A percentile compares a stretch with the other conserved stretches of the same genome.
These are phyloP conservation scores for Fundulus diaphanus DNA, from an alignment of 2,797 vertebrate genomes.

Conservation along the genomic window DNA sequence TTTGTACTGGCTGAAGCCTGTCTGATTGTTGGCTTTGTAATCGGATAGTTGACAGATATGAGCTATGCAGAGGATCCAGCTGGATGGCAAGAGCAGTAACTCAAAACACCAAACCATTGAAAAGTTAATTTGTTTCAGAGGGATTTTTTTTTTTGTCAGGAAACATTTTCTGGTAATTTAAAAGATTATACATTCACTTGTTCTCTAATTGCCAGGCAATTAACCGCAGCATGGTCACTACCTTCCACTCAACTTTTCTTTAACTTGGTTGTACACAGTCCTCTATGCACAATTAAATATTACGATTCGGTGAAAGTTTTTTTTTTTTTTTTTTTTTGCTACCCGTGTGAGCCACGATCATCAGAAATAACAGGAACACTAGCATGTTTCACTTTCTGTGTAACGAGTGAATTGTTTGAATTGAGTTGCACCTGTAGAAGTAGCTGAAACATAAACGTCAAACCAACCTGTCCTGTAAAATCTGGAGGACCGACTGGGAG, in stretches of 20 bases:
- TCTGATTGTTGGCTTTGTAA: background rate
- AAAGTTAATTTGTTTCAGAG: background rate
- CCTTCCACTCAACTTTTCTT: conserved; percentile 1
- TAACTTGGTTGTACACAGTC: background rate
- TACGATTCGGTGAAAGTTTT: too few relatives aligned
- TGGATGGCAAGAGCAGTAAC: background rate
- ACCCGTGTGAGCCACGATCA: too few relatives aligned
- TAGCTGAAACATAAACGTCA: background rate
- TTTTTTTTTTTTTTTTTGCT: too few relatives aligned
- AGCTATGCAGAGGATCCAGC: background rate
- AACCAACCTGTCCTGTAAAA: conserved; percentile 86
- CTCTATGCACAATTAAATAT: background rate
- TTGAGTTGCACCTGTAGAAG: too few relatives aligned
- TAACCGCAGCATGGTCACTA: background rate
- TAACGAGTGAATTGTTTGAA: background rate
- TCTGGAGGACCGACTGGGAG: conserved; percentile 72
- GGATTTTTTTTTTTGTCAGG: too few relatives aligned
- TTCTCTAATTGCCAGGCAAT: background rate
- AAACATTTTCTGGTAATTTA: background rate
- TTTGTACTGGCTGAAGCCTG: background rate
- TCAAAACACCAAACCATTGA: too few relatives aligned
- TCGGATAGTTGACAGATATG: background rate
- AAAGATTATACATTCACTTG: background rate
- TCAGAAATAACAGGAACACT: background rate
- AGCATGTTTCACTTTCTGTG: background rate